Evolutionary conservation across 2,888 invertebrate species (phyloP).

Genomic region (Drosophila silvestris): DNA sequence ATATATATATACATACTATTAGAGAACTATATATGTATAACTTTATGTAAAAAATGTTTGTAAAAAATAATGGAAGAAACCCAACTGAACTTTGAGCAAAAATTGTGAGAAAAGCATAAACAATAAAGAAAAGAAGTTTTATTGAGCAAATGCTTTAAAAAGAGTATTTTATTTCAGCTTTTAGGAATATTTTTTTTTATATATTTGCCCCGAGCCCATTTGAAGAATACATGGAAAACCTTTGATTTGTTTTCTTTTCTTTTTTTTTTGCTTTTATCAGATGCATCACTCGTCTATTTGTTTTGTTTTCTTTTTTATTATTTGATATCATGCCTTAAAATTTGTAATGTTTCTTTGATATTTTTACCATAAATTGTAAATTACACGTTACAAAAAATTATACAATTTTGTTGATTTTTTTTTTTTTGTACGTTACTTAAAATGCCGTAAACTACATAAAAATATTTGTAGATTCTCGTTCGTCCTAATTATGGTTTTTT

Average conservation of each 20-base stretch:
- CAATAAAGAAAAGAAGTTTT: slow-evolving; percentile 64
- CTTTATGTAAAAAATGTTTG: slow-evolving; percentile 52
- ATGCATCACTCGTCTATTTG: slow-evolving; percentile 71
- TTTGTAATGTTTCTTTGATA: slow-evolving; percentile 44
- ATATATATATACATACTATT: slow-evolving; percentile 61
- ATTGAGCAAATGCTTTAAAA: slow-evolving; percentile 57
- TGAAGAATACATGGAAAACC: slow-evolving; percentile 8
- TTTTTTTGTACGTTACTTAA: slow-evolving; percentile 59
- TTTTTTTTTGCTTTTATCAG: slow-evolving; percentile 51
- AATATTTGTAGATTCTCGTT: slow-evolving; percentile 55
- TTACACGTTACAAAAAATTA: slow-evolving; percentile 71
- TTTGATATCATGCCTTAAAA: slow-evolving; percentile 74
- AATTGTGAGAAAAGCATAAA: slow-evolving; percentile 65
- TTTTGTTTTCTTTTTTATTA: slow-evolving; percentile 50
- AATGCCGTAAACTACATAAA: slow-evolving; percentile 71
- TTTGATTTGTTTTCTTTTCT: not conserved
- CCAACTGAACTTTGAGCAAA: slow-evolving; percentile 52
- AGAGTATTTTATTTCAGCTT: slow-evolving; percentile 12
- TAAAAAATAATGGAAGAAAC: slow-evolving; percentile 28
- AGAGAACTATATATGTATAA: slow-evolving; percentile 68
- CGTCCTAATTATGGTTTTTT: slow-evolving; percentile 54
- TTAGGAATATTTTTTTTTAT: slow-evolving; percentile 12
- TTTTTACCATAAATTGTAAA: slow-evolving; percentile 68
- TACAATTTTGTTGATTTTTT: slow-evolving; percentile 33
- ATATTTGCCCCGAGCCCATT: slow-evolving; percentile 7